A percentile compares a stretch with the other conserved stretches of the same genome.
Evolutionary conservation across 2,888 invertebrate genomes (phyloP).

Genomic region (Lutraria lutraria): DNA sequence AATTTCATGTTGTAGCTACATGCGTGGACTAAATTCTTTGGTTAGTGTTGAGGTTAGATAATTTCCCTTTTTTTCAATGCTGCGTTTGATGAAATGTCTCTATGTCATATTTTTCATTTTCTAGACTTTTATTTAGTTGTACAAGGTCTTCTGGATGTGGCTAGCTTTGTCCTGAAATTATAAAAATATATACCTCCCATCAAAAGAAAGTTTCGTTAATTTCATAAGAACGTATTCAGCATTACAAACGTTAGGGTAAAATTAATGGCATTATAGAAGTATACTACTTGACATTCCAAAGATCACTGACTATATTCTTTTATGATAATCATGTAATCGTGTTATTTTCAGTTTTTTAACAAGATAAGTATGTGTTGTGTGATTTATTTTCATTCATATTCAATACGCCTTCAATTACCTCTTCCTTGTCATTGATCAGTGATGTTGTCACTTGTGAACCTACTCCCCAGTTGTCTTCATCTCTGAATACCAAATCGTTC

Average conservation of each 20-base stretch:
- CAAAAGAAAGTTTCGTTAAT: not conserved
- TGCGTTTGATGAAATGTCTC: conserved; percentile 31
- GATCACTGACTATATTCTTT: too few species aligned
- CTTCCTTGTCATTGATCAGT: conserved; percentile 87
- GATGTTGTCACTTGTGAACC: conserved; percentile 87
- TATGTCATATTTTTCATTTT: conserved; percentile 21
- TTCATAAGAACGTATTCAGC: not conserved
- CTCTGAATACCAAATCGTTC: conserved; percentile 80
- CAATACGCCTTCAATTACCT: conserved; percentile 80
- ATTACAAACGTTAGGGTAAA: too few species aligned
- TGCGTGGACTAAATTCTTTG: conserved; percentile 16
- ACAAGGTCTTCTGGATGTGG: conserved; percentile 88
- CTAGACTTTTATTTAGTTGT: conserved; percentile 78
- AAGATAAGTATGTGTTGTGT: too few species aligned
- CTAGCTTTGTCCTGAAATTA: conserved; percentile 87
- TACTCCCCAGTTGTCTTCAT: conserved; percentile 86
- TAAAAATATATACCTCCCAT: conserved; percentile 25
- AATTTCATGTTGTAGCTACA: not conserved
- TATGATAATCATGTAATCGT: too few species aligned
- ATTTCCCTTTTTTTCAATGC: not conserved
- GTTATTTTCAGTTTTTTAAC: too few species aligned
- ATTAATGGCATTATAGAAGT: too few species aligned
- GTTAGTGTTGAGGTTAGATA: conserved; percentile 18
- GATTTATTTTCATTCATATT: too few species aligned
- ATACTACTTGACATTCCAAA: too few species aligned